phyloP scores from a whole-genome alignment of 2,888 invertebrate species.

The Philonicus albiceps region DNA sequence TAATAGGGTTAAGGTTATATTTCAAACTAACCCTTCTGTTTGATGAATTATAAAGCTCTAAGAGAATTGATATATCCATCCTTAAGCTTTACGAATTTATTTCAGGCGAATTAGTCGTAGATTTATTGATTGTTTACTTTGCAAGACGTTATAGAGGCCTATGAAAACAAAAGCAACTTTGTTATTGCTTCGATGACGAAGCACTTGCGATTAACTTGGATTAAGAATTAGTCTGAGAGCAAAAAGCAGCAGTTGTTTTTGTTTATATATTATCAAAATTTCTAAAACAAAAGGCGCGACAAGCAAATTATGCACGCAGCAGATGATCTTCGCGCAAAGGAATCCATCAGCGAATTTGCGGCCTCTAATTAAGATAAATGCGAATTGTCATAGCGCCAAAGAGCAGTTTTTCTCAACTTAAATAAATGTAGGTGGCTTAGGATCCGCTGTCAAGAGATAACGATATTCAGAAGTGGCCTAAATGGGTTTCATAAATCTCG shows the following conservation, averaged over 20 bases:
- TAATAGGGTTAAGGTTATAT: background rate
- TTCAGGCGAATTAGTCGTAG: background rate
- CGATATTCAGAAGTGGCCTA: background rate
- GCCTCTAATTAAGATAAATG: constrained; percentile 21
- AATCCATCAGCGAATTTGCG: background rate
- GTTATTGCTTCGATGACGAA: background rate
- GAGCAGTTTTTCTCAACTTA: background rate
- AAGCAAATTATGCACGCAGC: background rate
- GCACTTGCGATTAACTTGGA: background rate
- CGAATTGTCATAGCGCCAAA: background rate
- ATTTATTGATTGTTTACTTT: background rate
- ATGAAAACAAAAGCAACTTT: background rate
- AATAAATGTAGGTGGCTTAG: background rate
- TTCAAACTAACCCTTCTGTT: background rate
- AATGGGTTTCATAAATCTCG: constrained; percentile 16
- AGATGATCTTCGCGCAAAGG: background rate
- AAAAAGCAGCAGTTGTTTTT: background rate
- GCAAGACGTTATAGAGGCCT: background rate
- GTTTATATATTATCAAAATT: background rate
- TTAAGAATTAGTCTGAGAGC: background rate
- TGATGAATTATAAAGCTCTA: background rate
- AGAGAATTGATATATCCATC: background rate
- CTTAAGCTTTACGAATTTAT: background rate
- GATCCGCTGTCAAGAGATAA: background rate
- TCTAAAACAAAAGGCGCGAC: background rate